Evolutionary conservation across 37 sponge, comb jelly and placozoan genomes (phyloP).

Genomic region (Eunapius fragilis): DNA sequence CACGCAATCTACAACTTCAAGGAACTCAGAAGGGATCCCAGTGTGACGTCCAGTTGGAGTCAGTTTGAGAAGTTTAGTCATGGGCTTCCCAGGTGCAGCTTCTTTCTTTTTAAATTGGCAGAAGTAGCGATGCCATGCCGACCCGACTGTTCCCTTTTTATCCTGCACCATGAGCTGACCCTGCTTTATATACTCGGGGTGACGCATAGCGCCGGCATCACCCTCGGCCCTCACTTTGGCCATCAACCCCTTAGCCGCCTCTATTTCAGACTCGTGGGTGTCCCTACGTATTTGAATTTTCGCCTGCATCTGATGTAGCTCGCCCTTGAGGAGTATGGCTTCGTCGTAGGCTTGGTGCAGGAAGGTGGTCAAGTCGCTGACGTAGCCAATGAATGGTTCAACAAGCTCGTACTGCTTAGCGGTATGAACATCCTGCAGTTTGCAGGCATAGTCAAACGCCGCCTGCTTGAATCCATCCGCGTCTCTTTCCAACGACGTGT

Average conservation of each 20-base stretch:
- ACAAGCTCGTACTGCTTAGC: constrained; percentile 88
- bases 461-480: constrained; percentile 68
- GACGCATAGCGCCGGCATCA: constrained; percentile 60
- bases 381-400: constrained; percentile 87
- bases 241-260: constrained; percentile 63
- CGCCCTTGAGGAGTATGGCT: constrained; percentile 44
- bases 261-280: constrained; percentile 54
- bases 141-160: constrained; percentile 43
- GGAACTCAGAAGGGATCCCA: constrained; percentile 48
- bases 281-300: constrained; percentile 77
- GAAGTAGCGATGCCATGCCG: constrained; percentile 71
- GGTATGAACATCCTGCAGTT: constrained; percentile 86
- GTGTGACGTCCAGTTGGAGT: constrained; percentile 48
- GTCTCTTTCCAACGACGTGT: constrained; percentile 62
- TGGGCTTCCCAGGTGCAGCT: constrained; percentile 7
- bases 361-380: constrained; percentile 77
- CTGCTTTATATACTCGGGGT: constrained; percentile 75
- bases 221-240: constrained; percentile 75
- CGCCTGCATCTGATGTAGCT: constrained; percentile 65
- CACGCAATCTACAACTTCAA: constrained; percentile 72
- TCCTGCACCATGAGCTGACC: constrained; percentile 73
- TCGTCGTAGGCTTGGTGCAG: constrained; percentile 85
- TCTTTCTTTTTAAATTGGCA: constrained; percentile 69
- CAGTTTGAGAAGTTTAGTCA: constrained; percentile 36
- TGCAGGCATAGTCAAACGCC: constrained; percentile 84